Conservation (phyloP, 2,888 invertebrate species). For the Spatulosminthurus flaviceps region DNA sequence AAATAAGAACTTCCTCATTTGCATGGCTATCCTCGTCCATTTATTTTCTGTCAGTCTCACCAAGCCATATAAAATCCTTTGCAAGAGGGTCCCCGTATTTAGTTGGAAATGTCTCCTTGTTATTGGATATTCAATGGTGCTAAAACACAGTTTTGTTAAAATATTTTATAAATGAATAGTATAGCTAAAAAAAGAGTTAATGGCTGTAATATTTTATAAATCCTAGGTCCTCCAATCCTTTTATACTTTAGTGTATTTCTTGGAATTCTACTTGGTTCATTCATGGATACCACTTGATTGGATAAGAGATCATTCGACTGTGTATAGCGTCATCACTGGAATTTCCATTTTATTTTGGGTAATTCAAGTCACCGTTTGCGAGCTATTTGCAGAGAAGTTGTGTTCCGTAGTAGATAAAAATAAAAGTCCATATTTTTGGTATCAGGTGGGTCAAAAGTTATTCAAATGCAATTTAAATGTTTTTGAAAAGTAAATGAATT, state of each 20-base stretch:
- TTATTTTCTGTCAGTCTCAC: conserved; percentile 14
- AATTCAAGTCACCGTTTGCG: conserved; percentile 22
- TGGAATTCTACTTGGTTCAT: conserved; percentile 33
- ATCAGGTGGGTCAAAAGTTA: conserved; percentile 22
- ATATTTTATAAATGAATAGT: no score
- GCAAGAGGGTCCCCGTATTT: background rate
- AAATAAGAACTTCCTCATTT: conserved; percentile 14
- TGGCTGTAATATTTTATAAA: no score
- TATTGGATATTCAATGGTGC: conserved; percentile 3
- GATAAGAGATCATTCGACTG: background rate
- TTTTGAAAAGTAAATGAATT: no score
- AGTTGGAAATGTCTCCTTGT: background rate
- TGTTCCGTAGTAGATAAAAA: background rate
- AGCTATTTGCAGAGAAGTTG: conserved; percentile 13
- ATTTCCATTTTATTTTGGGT: conserved; percentile 28
- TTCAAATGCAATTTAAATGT: background rate
- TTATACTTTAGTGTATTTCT: background rate
- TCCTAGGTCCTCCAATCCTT: conserved; percentile 23
- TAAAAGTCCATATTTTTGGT: conserved; percentile 36
- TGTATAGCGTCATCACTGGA: conserved; percentile 24
- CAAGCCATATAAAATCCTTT: background rate
- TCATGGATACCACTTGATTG: background rate
- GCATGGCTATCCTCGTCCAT: conserved; percentile 37
- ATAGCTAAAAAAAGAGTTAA: no score
- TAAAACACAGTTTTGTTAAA: background rate